These are phyloP conservation scores for Stramonita haemastoma DNA, from an alignment of 2,888 invertebrate species.

Conservation along the genomic window DNA sequence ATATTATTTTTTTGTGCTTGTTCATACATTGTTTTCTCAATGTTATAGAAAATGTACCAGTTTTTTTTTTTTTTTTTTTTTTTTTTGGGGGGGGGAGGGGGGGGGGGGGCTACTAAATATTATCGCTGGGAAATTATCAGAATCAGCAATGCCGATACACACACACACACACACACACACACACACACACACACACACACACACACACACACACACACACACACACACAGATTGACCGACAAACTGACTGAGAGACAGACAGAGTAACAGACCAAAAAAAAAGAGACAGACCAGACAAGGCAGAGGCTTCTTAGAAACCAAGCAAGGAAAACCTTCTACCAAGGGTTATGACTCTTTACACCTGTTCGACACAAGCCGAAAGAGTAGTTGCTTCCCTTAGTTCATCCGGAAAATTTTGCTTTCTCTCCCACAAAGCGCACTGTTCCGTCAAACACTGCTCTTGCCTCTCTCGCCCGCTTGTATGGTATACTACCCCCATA, in stretches of 20 bases:
- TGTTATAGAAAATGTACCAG: neutral
- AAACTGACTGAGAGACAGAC: neutral
- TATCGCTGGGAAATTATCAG: too few species aligned
- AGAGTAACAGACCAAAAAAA: neutral
- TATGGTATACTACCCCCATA: too few species aligned
- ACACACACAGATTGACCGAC: neutral
- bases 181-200: neutral
- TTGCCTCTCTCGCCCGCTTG: too few species aligned
- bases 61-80: too few species aligned
- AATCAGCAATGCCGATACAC: neutral
- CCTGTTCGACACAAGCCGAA: neutral
- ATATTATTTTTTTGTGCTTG: neutral
- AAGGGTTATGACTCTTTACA: neutral
- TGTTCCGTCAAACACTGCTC: too few species aligned
- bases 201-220: conserved; percentile 10
- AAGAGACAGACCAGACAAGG: too few species aligned
- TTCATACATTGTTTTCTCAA: neutral
- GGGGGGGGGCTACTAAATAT: neutral
- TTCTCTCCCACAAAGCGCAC: too few species aligned
- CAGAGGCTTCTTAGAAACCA: neutral
- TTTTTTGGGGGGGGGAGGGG: too few species aligned
- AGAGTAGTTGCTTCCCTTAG: neutral
- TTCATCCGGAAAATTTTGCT: neutral
- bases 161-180: neutral
- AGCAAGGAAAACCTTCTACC: neutral